Conservation (phyloP, 2,797 vertebrate species). For the Neomorphus geoffroyi region DNA sequence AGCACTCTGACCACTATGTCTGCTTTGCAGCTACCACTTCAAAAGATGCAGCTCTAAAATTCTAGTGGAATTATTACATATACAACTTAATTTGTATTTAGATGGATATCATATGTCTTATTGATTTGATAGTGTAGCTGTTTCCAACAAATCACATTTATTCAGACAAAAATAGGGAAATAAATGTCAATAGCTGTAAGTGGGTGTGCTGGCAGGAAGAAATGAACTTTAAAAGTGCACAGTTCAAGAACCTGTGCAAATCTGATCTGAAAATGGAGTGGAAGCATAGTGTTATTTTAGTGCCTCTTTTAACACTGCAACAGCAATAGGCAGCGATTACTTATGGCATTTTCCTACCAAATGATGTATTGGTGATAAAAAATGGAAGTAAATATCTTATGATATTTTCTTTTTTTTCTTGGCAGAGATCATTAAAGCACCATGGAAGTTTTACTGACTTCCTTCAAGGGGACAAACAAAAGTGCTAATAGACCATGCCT, state of each 20-base stretch:
- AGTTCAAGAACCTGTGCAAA: neutral
- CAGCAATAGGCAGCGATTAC: neutral
- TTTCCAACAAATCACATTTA: conserved; percentile 8
- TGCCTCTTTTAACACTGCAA: neutral
- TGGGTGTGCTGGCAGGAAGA: conserved; percentile 9
- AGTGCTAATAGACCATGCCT: neutral
- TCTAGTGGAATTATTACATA: neutral
- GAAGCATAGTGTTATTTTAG: neutral
- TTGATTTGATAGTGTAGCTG: neutral
- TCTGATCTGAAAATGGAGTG: neutral
- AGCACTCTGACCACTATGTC: neutral
- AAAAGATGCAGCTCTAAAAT: neutral
- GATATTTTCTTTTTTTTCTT: neutral
- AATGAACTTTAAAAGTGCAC: neutral
- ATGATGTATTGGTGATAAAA: neutral
- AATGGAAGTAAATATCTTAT: neutral
- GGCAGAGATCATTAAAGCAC: neutral
- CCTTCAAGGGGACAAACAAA: neutral
- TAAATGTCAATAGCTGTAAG: conserved; percentile 32
- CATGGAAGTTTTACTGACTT: conserved; percentile 6
- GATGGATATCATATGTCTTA: neutral
- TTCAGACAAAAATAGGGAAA: conserved; percentile 36
- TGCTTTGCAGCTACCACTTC: neutral
- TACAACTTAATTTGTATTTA: neutral
- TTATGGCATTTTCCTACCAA: neutral